Conservation (phyloP, 2,888 invertebrate genomes). For the Chymomyza fuscimana region DNA sequence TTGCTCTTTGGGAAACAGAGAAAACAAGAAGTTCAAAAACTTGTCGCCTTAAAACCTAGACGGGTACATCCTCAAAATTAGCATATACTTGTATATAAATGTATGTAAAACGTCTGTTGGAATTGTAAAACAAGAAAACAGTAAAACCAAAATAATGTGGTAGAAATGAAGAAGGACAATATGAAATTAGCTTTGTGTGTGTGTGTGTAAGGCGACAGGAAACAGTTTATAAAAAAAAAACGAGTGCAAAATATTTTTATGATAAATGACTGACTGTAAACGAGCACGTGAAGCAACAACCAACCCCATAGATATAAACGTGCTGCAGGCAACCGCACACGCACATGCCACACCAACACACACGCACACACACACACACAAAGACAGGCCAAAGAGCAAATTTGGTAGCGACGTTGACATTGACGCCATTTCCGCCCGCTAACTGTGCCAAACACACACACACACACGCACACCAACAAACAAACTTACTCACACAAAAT, state of each 20-base stretch:
- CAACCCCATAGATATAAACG: slow-evolving; percentile 66
- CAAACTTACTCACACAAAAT: neutral
- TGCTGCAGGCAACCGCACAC: slow-evolving; percentile 67
- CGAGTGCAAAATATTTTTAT: slow-evolving; percentile 70
- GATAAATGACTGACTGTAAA: slow-evolving; percentile 73
- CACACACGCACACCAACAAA: slow-evolving; percentile 19
- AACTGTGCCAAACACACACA: slow-evolving; percentile 28
- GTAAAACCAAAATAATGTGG: slow-evolving; percentile 21
- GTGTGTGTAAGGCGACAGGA: slow-evolving; percentile 53
- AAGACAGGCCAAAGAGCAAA: slow-evolving; percentile 24
- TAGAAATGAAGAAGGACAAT: slow-evolving; percentile 71
- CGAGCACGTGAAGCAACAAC: slow-evolving; percentile 65
- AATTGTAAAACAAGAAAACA: neutral
- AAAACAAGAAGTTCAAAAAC: no score
- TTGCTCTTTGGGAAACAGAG: no score
- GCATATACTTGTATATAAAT: no score
- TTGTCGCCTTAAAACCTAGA: no score
- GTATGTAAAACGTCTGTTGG: no score
- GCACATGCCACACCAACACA: slow-evolving; percentile 52
- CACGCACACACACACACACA: slow-evolving; percentile 18
- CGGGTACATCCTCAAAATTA: no score
- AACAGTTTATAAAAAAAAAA: slow-evolving; percentile 68
- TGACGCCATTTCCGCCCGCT: slow-evolving; percentile 70
- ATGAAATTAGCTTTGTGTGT: slow-evolving; percentile 65
- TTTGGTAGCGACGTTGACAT: slow-evolving; percentile 70